Base-by-base conservation (phyloP, 2,888 invertebrate genomes). In the Drosophila niveifrons region DNA sequence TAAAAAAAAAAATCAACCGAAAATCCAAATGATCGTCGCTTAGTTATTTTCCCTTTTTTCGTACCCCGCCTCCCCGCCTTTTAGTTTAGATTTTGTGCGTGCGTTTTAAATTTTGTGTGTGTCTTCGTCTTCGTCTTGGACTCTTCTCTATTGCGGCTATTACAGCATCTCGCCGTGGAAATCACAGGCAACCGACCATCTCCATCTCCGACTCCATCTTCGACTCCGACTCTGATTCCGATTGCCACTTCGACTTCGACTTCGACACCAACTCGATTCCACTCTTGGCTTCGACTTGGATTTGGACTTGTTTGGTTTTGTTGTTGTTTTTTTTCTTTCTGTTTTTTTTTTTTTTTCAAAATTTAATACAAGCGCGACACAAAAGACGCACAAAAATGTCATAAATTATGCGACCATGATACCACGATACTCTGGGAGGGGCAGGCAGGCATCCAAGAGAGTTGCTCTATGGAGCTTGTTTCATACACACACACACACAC, bases 361-460 rank as follows among this genome's bases (percentile, higher is more conserved):
- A 80, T 84, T 84, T 89, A 90, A 90, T 88, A 89, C 83, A 81
- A 84, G 75, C 89, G 89, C 83, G 89, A 84, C 88, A 89, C 90
- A 89, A 90, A 90, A 90, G 90, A 79, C 85, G 82, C 75, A 84
- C 90, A 90, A 89, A 89, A 90, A 89, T 90, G 89, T 90, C 90
- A 89, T 89, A 89, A 89, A 89, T 89, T 89, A 89, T 80, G 88
- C 81, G 88, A 85, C 82, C 83, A 71, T 82, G 82, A 82, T 82
- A 65, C 59, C 71, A 71, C 75, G 23, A 23, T 23, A 23, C 23
- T 23, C 23, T 66, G 86, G 82, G 89, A 72, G 73, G 88, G 86
- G 88, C 86, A 63, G 52, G 52, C 23, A 23, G 23, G 28, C 65
- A 73, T 59, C 67, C 55, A 68, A 74, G 65, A 71, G 23, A 23